These are phyloP conservation scores for Manis crassicaudata DNA, from an alignment of 2,797 vertebrate genomes.

Conservation along the genomic window DNA sequence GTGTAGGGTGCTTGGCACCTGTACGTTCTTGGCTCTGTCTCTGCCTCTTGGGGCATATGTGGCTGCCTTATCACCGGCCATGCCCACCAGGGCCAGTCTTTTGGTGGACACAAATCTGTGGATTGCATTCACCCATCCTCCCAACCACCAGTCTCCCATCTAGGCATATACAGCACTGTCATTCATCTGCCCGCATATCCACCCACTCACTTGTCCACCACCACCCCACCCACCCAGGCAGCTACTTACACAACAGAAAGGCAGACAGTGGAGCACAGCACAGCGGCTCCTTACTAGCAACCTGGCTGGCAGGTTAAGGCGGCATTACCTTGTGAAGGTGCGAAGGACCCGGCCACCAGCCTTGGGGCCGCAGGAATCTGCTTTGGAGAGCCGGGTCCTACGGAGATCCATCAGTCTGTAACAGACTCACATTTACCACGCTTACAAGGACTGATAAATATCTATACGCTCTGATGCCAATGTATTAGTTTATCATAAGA, in stretches of 20 bases:
- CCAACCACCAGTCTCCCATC: not conserved
- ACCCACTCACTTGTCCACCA: not conserved
- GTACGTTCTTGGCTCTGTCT: not conserved
- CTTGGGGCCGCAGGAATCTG: not conserved
- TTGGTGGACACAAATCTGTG: not conserved
- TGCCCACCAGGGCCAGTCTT: not conserved
- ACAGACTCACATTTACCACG: conserved; percentile 50
- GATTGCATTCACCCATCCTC: not conserved
- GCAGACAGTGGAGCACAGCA: not conserved
- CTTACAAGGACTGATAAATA: conserved; percentile 60
- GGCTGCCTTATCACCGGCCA: not conserved
- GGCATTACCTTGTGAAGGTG: not conserved
- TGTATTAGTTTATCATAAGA: conserved; percentile 77
- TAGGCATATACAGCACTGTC: too few species aligned
- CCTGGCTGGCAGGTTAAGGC: not conserved
- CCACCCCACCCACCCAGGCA: not conserved
- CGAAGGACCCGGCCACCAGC: not conserved
- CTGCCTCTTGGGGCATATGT: not conserved
- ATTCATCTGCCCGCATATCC: not conserved
- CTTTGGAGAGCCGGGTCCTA: not conserved
- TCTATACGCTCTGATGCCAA: conserved; percentile 41
- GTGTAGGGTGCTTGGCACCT: not conserved
- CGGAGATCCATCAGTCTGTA: conserved; percentile 31
- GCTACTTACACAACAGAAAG: not conserved
- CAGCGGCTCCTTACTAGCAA: too few species aligned